Percentiles rank a stretch among this genome's conserved stretches.
These are phyloP conservation scores for Sebastes alutus DNA, from an alignment of 2,797 vertebrate species.

Conservation along the genomic window DNA sequence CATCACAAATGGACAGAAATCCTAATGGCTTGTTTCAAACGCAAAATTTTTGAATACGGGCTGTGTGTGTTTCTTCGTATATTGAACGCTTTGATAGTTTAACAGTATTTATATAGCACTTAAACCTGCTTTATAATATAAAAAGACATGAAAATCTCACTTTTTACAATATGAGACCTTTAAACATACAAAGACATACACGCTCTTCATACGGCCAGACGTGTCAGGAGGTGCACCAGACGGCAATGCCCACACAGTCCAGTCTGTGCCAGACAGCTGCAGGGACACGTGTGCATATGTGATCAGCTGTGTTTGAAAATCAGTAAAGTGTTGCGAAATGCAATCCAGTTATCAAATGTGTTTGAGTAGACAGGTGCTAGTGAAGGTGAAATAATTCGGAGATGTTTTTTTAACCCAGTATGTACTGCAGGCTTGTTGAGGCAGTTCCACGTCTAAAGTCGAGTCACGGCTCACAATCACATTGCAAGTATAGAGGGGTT, in stretches of 20 bases:
- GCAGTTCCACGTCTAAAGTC: not conserved
- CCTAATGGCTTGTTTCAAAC: no score
- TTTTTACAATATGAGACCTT: no score
- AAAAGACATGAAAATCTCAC: no score
- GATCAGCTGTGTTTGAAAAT: conserved; percentile 59
- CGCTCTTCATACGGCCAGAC: not conserved
- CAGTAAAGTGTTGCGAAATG: conserved; percentile 30
- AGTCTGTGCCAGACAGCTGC: conserved; percentile 13
- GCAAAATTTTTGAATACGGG: no score
- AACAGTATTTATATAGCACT: no score
- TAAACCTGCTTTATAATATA: no score
- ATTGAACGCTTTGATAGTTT: no score
- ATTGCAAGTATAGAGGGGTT: not conserved
- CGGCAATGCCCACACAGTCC: not conserved
- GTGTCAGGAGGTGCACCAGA: not conserved
- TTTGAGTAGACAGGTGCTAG: not conserved
- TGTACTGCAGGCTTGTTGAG: not conserved
- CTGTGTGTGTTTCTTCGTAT: no score
- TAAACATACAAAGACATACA: not conserved
- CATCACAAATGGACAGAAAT: no score
- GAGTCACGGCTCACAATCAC: not conserved
- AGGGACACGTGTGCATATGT: conserved; percentile 15
- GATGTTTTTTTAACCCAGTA: not conserved
- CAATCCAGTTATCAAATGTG: conserved; percentile 13
- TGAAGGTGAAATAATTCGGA: not conserved